phyloP scores from a whole-genome alignment of 2,797 vertebrate species.

The Sebastolobus alascanus region DNA sequence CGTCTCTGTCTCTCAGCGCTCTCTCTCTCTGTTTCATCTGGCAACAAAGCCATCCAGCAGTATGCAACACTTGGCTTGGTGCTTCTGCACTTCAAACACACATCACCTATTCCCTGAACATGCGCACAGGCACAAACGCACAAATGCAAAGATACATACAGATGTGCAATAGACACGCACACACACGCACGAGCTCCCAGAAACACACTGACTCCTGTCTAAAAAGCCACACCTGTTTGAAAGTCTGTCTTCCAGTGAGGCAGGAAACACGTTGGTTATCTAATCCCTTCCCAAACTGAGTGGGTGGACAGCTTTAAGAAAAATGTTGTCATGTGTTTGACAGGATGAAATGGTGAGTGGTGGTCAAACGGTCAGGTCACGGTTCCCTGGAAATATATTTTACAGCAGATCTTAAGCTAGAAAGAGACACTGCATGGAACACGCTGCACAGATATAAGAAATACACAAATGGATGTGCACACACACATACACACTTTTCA shows the following conservation, averaged over 20 bases:
- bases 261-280: slow-evolving; percentile 34
- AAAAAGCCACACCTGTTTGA: slow-evolving; percentile 54
- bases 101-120: slow-evolving; percentile 67
- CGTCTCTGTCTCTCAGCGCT: slow-evolving; percentile 47
- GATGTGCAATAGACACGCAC: slow-evolving; percentile 26
- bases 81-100: slow-evolving; percentile 71
- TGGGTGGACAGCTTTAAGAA: slow-evolving; percentile 33
- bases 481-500: slow-evolving; percentile 23
- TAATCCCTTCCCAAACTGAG: slow-evolving; percentile 37
- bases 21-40: slow-evolving; percentile 70
- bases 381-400: slow-evolving; percentile 26
- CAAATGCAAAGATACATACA: slow-evolving; percentile 49
- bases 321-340: slow-evolving; percentile 37
- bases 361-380: slow-evolving; percentile 46
- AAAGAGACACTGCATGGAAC: slow-evolving; percentile 9
- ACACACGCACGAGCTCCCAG: slow-evolving; percentile 4
- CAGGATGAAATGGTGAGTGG: slow-evolving; percentile 35
- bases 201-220: slow-evolving; percentile 36
- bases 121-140: slow-evolving; percentile 45
- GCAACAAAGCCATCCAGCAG: slow-evolving; percentile 75
- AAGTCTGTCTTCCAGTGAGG: slow-evolving; percentile 29
- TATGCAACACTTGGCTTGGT: slow-evolving; percentile 65
- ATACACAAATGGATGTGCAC: slow-evolving; percentile 9
- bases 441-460: slow-evolving; percentile 4
- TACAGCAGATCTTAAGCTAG: slow-evolving; percentile 6